Evolutionary conservation across 2,888 invertebrate genomes (phyloP), one percentile per base, ranked within the genome.

Genomic region (Calliphora vomitoria): DNA sequence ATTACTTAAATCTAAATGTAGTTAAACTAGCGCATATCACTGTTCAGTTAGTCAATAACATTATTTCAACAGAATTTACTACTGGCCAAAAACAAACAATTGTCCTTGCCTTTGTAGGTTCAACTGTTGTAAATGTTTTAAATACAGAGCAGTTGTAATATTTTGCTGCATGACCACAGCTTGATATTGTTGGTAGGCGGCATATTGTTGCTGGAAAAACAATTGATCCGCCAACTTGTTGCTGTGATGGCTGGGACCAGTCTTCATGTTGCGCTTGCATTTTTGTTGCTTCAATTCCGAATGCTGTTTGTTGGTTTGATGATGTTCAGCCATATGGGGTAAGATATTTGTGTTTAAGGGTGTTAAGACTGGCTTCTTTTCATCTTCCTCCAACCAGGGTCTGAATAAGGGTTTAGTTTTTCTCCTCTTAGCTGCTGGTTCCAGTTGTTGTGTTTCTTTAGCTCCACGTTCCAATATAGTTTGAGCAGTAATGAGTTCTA

Each of bases 271-370:
- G 66, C 90, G 90, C 74, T 91, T 90, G 0, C 91, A 90, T 62
- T 90, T 90, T 74, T 90, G 88, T 41, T 91, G 92, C 58, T 90
- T 91, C 85, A 79, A 75, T 88, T 90, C 41, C 90, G 89, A 62
- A 4, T 1, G 8, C 3, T 11, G 0, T 47, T 13, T 47, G 13
- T 1, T 4, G 44, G 4, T 62, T 62, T 8, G n/a, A 8, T 18
- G 31, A 50, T 6, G 15, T 25, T n/a, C n/a, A 50, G 15, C 4
- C 4, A n/a, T 50, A 15, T 15, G 15, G 11, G 44, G 4, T 35
- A 25, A 25, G 25, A 25, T 25, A 25, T 50, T 15, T 58, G 55
- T 6, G 3, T 4, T 15, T 20, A 66, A 44, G 11, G 53, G 0
- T 47, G 50, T 31, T 38, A 10, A 0, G 3, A 15, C 25, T 25